Conservation (phyloP, 1,140 invertebrate species). For the Lepidurus arcticus region DNA sequence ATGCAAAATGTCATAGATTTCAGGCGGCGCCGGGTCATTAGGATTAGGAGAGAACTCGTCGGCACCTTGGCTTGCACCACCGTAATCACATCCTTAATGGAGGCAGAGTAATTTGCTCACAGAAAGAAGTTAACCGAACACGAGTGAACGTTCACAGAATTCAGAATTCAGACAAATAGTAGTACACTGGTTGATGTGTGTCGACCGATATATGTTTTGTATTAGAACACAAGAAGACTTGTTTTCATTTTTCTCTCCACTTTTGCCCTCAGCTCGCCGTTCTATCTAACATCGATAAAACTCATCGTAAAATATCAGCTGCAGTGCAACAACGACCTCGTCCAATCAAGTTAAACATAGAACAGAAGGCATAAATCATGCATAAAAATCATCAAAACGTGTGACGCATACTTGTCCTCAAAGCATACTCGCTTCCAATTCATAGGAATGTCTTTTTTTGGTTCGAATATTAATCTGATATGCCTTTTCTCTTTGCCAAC, state of each 20-base stretch:
- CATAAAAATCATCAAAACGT: conserved; percentile 7
- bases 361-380: neutral
- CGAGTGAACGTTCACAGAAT: neutral
- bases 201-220: neutral
- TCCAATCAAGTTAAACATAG: neutral
- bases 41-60: neutral
- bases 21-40: too few species aligned
- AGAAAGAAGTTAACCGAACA: neutral
- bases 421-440: neutral
- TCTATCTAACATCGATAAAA: neutral
- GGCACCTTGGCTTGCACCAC: neutral
- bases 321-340: neutral
- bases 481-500: neutral
- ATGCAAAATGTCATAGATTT: too few species aligned
- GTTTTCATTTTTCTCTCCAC: neutral
- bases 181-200: neutral
- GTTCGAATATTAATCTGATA: neutral
- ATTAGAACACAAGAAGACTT: neutral
- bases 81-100: neutral
- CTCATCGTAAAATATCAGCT: neutral
- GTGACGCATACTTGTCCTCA: neutral
- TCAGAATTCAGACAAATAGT: neutral
- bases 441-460: neutral
- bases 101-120: neutral
- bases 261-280: neutral